Conservation (phyloP, 2,888 invertebrate species). For the Pseudanteris insignis region DNA sequence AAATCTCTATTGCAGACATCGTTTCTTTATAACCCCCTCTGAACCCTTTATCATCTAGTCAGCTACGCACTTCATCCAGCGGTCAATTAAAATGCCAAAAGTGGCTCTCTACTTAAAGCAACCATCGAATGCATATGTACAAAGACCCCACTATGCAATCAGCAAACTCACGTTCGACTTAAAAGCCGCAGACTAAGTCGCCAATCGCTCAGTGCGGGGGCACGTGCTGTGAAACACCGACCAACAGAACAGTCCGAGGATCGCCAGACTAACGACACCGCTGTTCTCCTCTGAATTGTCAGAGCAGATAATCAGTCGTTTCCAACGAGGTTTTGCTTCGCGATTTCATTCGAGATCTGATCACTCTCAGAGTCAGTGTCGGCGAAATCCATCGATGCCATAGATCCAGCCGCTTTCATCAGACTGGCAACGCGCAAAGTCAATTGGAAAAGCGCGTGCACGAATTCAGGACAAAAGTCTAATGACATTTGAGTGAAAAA, state of each 20-base stretch:
- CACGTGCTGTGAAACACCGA: slow-evolving; percentile 26
- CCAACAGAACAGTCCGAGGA: not conserved
- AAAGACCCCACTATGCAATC: slow-evolving; percentile 34
- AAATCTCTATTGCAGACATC: not conserved
- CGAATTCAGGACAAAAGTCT: slow-evolving; percentile 6
- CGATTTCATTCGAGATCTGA: no score
- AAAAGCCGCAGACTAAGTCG: slow-evolving; percentile 37
- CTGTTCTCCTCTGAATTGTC: no score
- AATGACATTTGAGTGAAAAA: not conserved
- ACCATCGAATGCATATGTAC: slow-evolving; percentile 24
- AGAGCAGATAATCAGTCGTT: no score
- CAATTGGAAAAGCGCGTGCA: not conserved
- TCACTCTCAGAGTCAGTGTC: no score
- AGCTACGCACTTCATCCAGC: slow-evolving; percentile 1
- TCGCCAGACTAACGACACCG: not conserved
- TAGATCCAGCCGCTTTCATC: no score
- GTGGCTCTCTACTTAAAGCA: slow-evolving; percentile 9
- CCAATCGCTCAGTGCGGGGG: slow-evolving; percentile 29
- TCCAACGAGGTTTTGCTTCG: no score
- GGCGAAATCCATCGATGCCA: no score
- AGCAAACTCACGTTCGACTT: slow-evolving; percentile 29
- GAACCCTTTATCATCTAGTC: not conserved
- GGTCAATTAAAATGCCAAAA: slow-evolving; percentile 21
- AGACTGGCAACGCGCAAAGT: not conserved
- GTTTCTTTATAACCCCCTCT: not conserved